Base-by-base conservation (phyloP, 1,140 invertebrate species). In the Drosophila funebris region DNA sequence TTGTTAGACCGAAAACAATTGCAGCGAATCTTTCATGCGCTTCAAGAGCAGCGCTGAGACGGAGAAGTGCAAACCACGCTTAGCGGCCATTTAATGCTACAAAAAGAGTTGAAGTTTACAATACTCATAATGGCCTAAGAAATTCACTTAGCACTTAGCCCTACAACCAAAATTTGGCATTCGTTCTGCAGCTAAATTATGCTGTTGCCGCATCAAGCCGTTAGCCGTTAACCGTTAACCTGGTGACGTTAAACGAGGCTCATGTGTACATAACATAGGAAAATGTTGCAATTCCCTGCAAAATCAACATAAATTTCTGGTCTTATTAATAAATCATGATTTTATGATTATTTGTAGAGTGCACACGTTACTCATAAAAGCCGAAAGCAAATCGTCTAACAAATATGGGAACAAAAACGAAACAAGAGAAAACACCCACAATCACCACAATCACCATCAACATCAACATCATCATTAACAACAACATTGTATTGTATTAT, bases 21-120 rank as follows among this genome's bases (percentile, higher is more conserved):
- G 33, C 14, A n/a, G 31, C 63, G 74, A 78, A 77, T 33, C 20
- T 53, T 24, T 27, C 16, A 80, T 80, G 44, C 78, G 24, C 67
- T 80, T 39, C 41, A 20, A 53, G 14, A 52, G 50, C 11, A 5
- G 4, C n/a, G n/a, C n/a, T n/a, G n/a, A n/a, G n/a, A n/a, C n/a
- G n/a, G n/a, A n/a, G n/a, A n/a, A n/a, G n/a, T n/a, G n/a, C n/a
- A 27, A 27, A 27, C 24, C 3, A 36, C 33, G n/a, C 3, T 13
- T 36, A 4, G 13, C 1, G 11, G 4, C 33, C 33, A 3, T 31
- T 31, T 31, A 31, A 31, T n/a, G n/a, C n/a, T n/a, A n/a, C n/a
- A n/a, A n/a, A n/a, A n/a, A n/a, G n/a, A n/a, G n/a, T n/a, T n/a
- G n/a, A n/a, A n/a, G n/a, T n/a, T n/a, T n/a, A n/a, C n/a, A n/a